Base-by-base conservation (phyloP, 2,113 vertebrate species). In the Oncorhynchus masou region DNA sequence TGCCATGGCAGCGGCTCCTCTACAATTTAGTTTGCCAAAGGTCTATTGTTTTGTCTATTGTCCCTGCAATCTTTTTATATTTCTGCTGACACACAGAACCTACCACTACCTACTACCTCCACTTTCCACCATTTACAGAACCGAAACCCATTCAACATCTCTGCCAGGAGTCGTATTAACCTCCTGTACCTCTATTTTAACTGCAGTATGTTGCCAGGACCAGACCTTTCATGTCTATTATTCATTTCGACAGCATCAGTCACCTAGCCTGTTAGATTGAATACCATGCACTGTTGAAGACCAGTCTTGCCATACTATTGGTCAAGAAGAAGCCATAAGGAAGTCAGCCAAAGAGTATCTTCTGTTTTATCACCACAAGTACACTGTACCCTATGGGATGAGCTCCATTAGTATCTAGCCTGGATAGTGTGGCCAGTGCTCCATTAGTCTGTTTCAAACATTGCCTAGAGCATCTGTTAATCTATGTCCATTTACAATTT, bases 1-100 rank as follows among this genome's bases (percentile, higher is more conserved):
- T 81, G 76, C 89, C 84, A 90, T 91, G 77, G 87, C 68, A 90
- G 88, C 84, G 2, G 73, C 69, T 87, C 80, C 67, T 84, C 84
- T 84, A 76, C 83, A 85, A 86, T 91, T 89, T 85, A 85, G 83
- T 91, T 89, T 85, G 59, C 77, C 73, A n/a, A 22, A 34, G 69
- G 85, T 51, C 49, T 81, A 88, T 89, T 90, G 81, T 89, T 59
- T 48, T 49, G 34, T 31, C 39, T 39, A 39, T 39, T 39, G 15
- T 73, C 4, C 57, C 73, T 24, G 62, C 62, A 66, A 22, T 75
- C 45, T 75, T 75, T 39, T 45, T 59, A 24, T 74, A 13, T 31
- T 74, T 59, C 6, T 62, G 65, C 64, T 60, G 65, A 71, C 39
- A 49, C 69, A 54, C 51, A 76, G 16, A 11, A 48, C 11, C 74